Conservation (phyloP, 2,888 invertebrate genomes). For the Lithosia quadra region DNA sequence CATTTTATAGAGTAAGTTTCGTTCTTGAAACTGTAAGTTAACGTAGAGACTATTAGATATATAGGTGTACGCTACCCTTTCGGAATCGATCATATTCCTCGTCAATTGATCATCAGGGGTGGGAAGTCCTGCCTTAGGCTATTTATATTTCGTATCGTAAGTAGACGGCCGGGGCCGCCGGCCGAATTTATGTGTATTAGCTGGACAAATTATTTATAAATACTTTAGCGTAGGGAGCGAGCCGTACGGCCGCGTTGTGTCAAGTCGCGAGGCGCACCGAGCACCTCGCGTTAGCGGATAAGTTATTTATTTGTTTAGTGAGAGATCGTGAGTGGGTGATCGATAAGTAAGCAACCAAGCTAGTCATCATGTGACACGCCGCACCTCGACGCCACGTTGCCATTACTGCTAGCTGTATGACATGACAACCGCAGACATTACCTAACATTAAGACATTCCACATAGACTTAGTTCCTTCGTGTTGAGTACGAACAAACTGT, state of each 20-base stretch:
- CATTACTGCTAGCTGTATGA: conserved; percentile 75
- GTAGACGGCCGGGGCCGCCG: conserved; percentile 64
- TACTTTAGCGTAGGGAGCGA: conserved; percentile 63
- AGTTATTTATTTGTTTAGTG: conserved; percentile 85
- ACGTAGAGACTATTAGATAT: conserved; percentile 81
- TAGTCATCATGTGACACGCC: conserved; percentile 78
- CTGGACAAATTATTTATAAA: conserved; percentile 84
- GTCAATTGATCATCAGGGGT: conserved; percentile 63
- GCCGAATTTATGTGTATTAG: conserved; percentile 74
- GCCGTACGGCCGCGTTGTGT: conserved; percentile 65
- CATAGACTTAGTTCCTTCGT: conserved; percentile 64
- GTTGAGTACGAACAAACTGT: conserved; percentile 49
- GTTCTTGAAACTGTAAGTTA: conserved; percentile 82
- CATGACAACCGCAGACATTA: conserved; percentile 65
- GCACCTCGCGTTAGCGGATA: conserved; percentile 71
- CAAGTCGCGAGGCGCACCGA: conserved; percentile 71
- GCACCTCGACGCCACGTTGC: conserved; percentile 73
- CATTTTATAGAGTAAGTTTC: conserved; percentile 84
- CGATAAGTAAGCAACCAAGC: conserved; percentile 82
- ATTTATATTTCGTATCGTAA: conserved; percentile 62
- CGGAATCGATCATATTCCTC: conserved; percentile 58
- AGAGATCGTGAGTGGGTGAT: conserved; percentile 76
- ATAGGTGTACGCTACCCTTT: conserved; percentile 64
- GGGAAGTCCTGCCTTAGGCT: conserved; percentile 40
- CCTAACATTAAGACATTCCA: conserved; percentile 46